A percentile compares a stretch with the other conserved stretches of the same genome.
These are phyloP conservation scores for Phrynosoma blainvillii DNA, from an alignment of 2,113 vertebrate genomes.

Conservation along the genomic window DNA sequence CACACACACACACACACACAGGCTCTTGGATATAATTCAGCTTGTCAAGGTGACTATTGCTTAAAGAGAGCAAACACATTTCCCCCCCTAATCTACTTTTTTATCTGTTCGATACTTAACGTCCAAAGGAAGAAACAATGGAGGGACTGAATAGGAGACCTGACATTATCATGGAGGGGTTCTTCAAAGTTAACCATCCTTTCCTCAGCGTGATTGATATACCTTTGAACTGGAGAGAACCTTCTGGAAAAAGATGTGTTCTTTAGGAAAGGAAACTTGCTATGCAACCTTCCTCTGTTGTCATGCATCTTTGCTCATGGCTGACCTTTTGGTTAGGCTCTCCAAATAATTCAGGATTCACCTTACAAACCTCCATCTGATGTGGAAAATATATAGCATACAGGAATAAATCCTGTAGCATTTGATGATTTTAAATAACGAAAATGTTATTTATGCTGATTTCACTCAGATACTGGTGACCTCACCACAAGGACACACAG, in stretches of 20 bases:
- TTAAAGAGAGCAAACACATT: slow-evolving; percentile 58
- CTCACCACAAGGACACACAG: not conserved
- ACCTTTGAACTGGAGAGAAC: not conserved
- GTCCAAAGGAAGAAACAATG: slow-evolving; percentile 33
- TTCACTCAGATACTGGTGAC: not conserved
- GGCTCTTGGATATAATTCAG: slow-evolving; percentile 38
- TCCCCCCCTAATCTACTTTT: slow-evolving; percentile 36
- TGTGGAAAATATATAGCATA: not conserved
- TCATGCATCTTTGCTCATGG: not conserved
- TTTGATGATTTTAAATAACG: not conserved
- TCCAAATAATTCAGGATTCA: not conserved
- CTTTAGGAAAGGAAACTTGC: not conserved
- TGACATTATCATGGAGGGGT: not conserved
- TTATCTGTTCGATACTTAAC: slow-evolving; percentile 15
- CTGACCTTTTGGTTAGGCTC: not conserved
- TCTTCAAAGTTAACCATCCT: slow-evolving; percentile 9
- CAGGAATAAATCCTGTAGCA: not conserved
- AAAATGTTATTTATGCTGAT: not conserved
- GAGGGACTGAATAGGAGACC: slow-evolving; percentile 26
- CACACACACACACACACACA: too few species aligned
- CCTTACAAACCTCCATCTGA: not conserved
- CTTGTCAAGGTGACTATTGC: slow-evolving; percentile 46
- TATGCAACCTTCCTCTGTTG: not conserved
- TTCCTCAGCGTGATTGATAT: not conserved
- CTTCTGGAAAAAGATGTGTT: not conserved